Conservation (phyloP, 2,888 invertebrate genomes). For the Tigriopus californicus region DNA sequence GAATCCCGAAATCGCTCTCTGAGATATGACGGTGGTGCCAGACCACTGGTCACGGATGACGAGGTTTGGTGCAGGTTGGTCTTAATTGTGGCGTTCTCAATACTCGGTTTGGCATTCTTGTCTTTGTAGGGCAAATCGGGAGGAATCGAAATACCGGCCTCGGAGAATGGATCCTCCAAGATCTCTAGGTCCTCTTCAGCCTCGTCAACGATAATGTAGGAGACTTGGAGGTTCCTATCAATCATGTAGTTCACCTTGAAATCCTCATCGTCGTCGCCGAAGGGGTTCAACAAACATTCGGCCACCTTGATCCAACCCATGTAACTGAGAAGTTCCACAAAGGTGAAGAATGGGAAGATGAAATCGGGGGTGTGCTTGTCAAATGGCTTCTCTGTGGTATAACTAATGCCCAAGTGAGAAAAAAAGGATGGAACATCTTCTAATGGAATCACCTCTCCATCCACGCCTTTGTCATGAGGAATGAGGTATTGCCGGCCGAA, state of each 20-base stretch:
- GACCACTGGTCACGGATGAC: too few relatives aligned
- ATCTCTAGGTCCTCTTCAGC: constrained; percentile 13
- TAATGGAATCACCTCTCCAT: not conserved
- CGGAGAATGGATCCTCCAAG: constrained; percentile 11
- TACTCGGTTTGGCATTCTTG: not conserved
- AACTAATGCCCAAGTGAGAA: constrained; percentile 20
- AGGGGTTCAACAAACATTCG: constrained; percentile 78
- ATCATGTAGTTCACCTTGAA: constrained; percentile 83
- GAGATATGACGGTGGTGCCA: too few relatives aligned
- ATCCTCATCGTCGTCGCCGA: constrained; percentile 85
- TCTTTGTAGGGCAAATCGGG: not conserved
- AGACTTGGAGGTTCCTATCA: constrained; percentile 40
- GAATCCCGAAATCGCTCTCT: too few relatives aligned
- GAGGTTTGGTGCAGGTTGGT: too few relatives aligned
- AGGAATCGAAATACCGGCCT: constrained; percentile 12
- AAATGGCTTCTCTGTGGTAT: constrained; percentile 23
- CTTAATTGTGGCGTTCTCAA: too few relatives aligned
- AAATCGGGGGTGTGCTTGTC: constrained; percentile 18
- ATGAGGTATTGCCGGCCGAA: constrained; percentile 68
- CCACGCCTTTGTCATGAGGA: constrained; percentile 19
- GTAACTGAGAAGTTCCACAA: constrained; percentile 20
- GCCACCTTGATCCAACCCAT: constrained; percentile 31
- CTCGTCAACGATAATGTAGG: constrained; percentile 13
- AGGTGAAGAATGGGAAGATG: constrained; percentile 20
- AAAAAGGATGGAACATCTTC: too few relatives aligned